Evolutionary conservation across 2,797 vertebrate species (phyloP).

Genomic region (Gorsachius magnificus): DNA sequence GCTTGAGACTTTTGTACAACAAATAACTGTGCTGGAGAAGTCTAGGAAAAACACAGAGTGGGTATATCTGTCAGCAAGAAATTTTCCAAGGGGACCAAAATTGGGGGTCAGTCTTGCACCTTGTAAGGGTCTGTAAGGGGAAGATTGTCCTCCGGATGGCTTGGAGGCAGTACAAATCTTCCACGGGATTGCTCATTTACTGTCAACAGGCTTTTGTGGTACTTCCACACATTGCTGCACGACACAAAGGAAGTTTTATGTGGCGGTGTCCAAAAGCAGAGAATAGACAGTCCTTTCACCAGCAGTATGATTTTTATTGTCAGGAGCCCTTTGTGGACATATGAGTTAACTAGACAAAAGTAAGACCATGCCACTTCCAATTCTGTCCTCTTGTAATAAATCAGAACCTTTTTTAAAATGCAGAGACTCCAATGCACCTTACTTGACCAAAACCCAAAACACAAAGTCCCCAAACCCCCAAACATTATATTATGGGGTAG

Average conservation of each 20-base stretch:
- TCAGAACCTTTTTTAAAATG: background rate
- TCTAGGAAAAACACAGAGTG: background rate
- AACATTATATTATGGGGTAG: background rate
- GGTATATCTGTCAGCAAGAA: background rate
- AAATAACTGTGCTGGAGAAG: background rate
- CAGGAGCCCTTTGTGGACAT: background rate
- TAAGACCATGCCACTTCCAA: background rate
- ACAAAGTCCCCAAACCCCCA: background rate
- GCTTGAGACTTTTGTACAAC: background rate
- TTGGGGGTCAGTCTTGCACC: background rate
- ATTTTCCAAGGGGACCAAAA: background rate
- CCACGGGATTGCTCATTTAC: background rate
- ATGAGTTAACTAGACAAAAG: background rate
- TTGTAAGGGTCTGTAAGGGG: background rate
- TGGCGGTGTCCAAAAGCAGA: background rate
- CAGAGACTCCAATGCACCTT: background rate
- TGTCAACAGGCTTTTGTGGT: background rate
- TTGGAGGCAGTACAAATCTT: background rate
- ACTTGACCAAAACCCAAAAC: background rate
- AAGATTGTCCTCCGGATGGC: background rate
- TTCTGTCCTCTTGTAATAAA: background rate
- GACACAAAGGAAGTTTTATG: background rate
- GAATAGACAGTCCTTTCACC: background rate
- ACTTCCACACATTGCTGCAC: background rate
- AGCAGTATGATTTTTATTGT: background rate